Conservation (phyloP, 2,113 vertebrate genomes). For the Hypocryptadius cinnamomeus region DNA sequence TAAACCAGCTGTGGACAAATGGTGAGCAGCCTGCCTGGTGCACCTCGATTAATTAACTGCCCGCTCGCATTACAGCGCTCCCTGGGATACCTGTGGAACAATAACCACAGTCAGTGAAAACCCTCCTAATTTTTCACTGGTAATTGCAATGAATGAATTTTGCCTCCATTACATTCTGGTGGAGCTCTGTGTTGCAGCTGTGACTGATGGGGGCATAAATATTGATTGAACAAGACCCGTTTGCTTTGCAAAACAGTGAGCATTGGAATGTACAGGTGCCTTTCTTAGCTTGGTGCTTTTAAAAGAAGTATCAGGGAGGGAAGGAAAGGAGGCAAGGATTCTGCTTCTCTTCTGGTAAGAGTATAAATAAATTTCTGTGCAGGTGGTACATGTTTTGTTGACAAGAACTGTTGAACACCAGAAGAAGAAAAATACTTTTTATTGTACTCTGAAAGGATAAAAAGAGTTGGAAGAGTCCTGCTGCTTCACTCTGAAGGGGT, state of each 20-base stretch:
- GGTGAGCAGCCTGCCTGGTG: background rate
- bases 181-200: background rate
- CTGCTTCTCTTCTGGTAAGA: background rate
- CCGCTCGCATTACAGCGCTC: background rate
- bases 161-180: background rate
- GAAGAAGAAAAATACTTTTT: background rate
- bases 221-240: constrained; percentile 50
- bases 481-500: background rate
- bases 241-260: background rate
- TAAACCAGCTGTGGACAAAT: background rate
- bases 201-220: constrained; percentile 54
- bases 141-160: constrained; percentile 45
- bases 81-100: background rate
- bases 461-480: background rate
- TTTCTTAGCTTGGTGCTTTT: background rate
- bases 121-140: constrained; percentile 4
- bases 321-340: background rate
- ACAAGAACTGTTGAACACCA: background rate
- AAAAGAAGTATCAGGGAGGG: background rate
- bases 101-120: background rate
- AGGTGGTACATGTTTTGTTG: background rate
- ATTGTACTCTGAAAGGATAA: background rate
- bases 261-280: background rate
- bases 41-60: background rate
- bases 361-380: background rate